These are phyloP conservation scores for Nasonia vitripennis DNA, from an alignment of 1,140 invertebrate species.

Conservation along the genomic window DNA sequence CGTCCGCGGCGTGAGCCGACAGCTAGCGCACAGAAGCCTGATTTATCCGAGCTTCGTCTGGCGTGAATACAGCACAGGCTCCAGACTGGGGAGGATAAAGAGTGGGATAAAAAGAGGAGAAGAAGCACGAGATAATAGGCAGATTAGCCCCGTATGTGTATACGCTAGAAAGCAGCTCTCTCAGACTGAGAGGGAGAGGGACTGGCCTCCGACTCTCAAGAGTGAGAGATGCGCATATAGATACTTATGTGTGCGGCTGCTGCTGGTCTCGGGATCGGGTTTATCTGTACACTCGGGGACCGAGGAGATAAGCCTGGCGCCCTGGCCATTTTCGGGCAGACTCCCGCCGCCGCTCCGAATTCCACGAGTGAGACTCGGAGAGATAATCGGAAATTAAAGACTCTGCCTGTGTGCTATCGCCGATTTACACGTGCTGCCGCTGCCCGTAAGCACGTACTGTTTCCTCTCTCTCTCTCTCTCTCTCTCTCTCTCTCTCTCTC, in stretches of 20 bases:
- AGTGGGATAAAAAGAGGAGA: slow-evolving; percentile 37
- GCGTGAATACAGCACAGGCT: not conserved
- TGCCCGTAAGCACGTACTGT: not conserved
- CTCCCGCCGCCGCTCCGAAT: slow-evolving; percentile 20
- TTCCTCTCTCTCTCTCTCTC: no score
- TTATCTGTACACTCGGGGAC: slow-evolving; percentile 65
- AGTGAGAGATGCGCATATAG: slow-evolving; percentile 23
- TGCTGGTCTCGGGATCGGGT: slow-evolving; percentile 60
- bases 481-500: not conserved
- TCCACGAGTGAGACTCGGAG: slow-evolving; percentile 15
- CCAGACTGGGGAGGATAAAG: slow-evolving; percentile 29
- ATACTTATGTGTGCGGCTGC: slow-evolving; percentile 19
- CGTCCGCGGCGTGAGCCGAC: no score
- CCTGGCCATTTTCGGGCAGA: slow-evolving; percentile 63
- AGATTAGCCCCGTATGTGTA: slow-evolving; percentile 20
- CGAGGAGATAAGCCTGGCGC: slow-evolving; percentile 67
- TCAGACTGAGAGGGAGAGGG: not conserved
- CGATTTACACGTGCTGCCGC: slow-evolving; percentile 22
- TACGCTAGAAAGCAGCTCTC: not conserved
- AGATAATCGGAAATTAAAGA: slow-evolving; percentile 61
- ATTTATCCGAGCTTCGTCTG: slow-evolving; percentile 43
- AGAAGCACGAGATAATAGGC: slow-evolving; percentile 24
- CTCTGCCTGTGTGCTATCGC: slow-evolving; percentile 16
- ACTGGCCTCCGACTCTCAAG: slow-evolving; percentile 5
- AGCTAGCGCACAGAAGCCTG: not conserved